These are phyloP conservation scores for Drosophila sp. DNA, from an alignment of 1,140 invertebrate genomes.

Conservation along the genomic window DNA sequence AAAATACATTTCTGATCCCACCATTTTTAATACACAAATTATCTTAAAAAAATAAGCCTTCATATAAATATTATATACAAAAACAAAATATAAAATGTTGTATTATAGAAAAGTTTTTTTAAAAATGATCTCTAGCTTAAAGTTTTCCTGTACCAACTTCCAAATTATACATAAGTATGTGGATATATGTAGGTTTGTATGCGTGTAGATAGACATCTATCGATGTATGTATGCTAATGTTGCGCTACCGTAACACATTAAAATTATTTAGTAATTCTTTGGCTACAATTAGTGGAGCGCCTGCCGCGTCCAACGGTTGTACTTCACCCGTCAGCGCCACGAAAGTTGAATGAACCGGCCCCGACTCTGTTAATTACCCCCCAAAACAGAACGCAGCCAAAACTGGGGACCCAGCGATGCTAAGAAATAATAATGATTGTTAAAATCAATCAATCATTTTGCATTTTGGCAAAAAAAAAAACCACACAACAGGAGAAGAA, in stretches of 20 bases:
- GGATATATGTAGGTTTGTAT: conserved; percentile 29
- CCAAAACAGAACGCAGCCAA: conserved; percentile 56
- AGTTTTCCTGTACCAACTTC: not conserved
- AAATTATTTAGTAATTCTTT: conserved; percentile 60
- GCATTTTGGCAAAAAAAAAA: conserved; percentile 49
- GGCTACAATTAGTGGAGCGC: conserved; percentile 51
- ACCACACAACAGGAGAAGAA: not conserved
- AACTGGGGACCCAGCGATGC: conserved; percentile 40
- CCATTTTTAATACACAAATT: no score
- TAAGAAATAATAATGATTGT: conserved; percentile 67
- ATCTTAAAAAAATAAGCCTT: no score
- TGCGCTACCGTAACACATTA: conserved; percentile 55
- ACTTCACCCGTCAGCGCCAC: conserved; percentile 47
- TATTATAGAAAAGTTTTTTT: no score
- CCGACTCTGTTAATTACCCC: conserved; percentile 62
- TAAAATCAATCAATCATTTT: conserved; percentile 76
- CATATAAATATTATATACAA: not conserved
- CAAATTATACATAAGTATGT: conserved; percentile 1
- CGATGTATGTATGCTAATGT: conserved; percentile 29
- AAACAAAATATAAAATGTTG: not conserved
- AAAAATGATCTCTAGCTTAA: not conserved
- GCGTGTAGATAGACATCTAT: not conserved
- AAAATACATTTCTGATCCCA: no score
- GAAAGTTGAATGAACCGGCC: conserved; percentile 51
- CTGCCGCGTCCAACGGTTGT: conserved; percentile 48